Conservation (phyloP, 2,888 invertebrate genomes). For the Saturnia pavonia region DNA sequence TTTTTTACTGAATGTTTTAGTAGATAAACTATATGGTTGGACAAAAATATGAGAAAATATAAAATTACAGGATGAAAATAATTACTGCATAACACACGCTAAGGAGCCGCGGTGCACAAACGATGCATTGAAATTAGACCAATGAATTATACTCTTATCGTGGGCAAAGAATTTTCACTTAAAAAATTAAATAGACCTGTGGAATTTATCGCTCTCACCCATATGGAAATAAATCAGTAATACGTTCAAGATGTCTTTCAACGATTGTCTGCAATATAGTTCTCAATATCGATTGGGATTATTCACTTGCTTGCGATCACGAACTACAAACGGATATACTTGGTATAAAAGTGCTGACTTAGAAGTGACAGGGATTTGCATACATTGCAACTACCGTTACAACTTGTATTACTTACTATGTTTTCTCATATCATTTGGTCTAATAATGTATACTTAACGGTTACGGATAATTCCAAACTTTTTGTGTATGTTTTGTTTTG, state of each 20-base stretch:
- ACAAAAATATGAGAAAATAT: no score
- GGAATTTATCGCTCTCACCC: background rate
- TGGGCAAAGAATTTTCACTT: no score
- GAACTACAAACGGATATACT: constrained; percentile 14
- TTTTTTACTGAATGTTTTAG: no score
- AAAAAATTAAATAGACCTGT: background rate
- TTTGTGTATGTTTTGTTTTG: background rate
- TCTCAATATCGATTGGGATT: constrained; percentile 12
- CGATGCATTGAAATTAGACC: no score
- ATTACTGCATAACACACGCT: no score
- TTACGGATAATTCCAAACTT: background rate
- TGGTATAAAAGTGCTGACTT: constrained; percentile 14
- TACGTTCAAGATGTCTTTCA: constrained; percentile 1
- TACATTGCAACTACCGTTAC: background rate
- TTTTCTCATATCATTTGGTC: background rate
- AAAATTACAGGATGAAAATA: no score
- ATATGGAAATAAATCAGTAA: constrained; percentile 5
- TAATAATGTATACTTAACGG: background rate
- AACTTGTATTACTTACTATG: background rate
- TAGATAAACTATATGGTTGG: no score
- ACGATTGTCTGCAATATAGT: constrained; percentile 12
- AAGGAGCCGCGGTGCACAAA: no score
- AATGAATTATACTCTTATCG: no score
- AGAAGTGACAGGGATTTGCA: constrained; percentile 13
- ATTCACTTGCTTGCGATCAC: constrained; percentile 7